Conservation (phyloP, 1,140 invertebrate genomes). For the Condylostylus longicornis region DNA sequence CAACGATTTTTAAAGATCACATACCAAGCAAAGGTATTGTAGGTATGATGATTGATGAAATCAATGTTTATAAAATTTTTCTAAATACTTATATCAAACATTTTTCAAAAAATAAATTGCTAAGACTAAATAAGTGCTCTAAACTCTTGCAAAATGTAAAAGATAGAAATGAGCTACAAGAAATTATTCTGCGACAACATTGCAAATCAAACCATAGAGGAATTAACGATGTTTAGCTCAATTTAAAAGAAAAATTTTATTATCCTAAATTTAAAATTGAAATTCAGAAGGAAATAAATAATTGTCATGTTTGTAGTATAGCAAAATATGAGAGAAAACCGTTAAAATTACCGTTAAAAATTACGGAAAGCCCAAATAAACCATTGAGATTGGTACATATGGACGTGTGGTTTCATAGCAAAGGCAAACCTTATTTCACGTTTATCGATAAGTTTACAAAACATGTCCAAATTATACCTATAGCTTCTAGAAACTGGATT, state of each 20-base stretch:
- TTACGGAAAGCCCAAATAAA: neutral
- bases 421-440: neutral
- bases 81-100: neutral
- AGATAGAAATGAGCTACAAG: neutral
- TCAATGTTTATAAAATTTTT: neutral
- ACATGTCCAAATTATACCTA: no score
- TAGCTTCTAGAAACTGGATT: no score
- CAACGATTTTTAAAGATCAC: neutral
- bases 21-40: neutral
- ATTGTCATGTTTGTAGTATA: neutral
- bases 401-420: neutral
- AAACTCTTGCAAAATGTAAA: neutral
- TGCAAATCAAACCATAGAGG: neutral
- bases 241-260: neutral
- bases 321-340: conserved; percentile 1
- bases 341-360: neutral
- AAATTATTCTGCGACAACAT: neutral
- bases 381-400: neutral
- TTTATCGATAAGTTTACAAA: no score
- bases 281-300: neutral
- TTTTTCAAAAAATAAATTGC: neutral
- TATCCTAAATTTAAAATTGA: neutral
- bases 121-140: neutral
- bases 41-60: neutral
- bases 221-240: neutral